Base-by-base conservation (phyloP, 2,888 invertebrate genomes). In the Sesia apiformis region DNA sequence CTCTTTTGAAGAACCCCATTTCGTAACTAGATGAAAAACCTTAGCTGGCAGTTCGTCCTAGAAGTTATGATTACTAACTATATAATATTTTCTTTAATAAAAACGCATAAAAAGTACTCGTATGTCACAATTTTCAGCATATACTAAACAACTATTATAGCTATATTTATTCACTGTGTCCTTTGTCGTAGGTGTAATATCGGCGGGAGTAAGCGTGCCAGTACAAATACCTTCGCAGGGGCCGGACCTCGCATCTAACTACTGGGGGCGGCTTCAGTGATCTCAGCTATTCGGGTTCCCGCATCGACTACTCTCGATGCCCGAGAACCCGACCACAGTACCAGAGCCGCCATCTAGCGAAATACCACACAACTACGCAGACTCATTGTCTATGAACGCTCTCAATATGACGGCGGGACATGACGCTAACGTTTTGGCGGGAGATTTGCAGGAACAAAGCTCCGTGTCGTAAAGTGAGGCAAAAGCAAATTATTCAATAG, bases 191-290 rank as follows among this genome's bases (percentile, higher is more conserved):
- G 97, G 97, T 79, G 95, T 97, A 70, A 96, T 97, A 91, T 96
- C 97, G 58, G 96, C 97, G 58, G 97, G 97, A 39, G 96, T 97
- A 53, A 96, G 96, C 58, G 97, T 97, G 54, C 97, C 97, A 52
- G 96, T 97, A 60, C 97, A 97, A 91, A 96, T 97, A 74, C 96
- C 96, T 53, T 96, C 95, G 68, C 95, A 95, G 82, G 93, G 93
- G 69, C 92, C 94, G 61, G 95, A 95, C 82, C 91, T 95, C 78
- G 91, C 95, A 65, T 90, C 92, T 52, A 96, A 95, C 90, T 97
- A 97, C 86, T 97, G 97, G 97, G 95, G 96, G 43, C 91, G 96
- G 84, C 93, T 97, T 85, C 96, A 95, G 94, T 95, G 97, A 97
- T 96, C 95, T 88, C 94, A 95, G 92, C 94, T 96, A 74, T 95